phyloP scores from a whole-genome alignment of 2,797 vertebrate genomes.

The Centropyge bicolor region DNA sequence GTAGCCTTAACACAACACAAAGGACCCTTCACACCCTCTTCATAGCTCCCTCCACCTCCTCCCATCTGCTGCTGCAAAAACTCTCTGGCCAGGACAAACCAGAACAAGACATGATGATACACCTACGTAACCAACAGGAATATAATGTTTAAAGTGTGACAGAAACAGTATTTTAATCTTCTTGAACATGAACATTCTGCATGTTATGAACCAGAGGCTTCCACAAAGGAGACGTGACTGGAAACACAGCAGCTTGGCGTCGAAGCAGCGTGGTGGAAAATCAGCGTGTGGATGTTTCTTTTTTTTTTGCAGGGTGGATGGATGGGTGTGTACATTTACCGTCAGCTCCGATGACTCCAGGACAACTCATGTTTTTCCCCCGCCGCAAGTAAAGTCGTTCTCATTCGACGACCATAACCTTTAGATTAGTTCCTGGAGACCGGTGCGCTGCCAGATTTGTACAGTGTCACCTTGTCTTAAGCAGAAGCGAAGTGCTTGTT shows the following conservation, averaged over 20 bases:
- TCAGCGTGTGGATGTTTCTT: conserved; percentile 9
- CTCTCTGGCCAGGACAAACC: too few relatives aligned
- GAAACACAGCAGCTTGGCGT: conserved; percentile 30
- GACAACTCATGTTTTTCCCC: conserved; percentile 4
- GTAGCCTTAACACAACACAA: neutral
- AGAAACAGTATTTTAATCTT: too few relatives aligned
- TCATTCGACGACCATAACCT: conserved; percentile 30
- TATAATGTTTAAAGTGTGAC: too few relatives aligned
- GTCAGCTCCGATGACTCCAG: conserved; percentile 23
- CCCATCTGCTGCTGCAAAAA: neutral
- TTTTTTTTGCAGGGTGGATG: neutral
- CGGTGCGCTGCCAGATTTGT: neutral
- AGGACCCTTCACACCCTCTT: neutral
- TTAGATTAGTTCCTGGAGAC: conserved; percentile 18
- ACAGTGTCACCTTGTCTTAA: conserved; percentile 54
- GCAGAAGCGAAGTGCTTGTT: conserved; percentile 42
- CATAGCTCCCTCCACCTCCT: neutral
- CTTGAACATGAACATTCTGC: too few relatives aligned
- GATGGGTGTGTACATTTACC: conserved; percentile 11
- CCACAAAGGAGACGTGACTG: conserved; percentile 15
- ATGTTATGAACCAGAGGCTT: too few relatives aligned
- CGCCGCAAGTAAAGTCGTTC: conserved; percentile 1
- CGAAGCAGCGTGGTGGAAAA: conserved; percentile 20
- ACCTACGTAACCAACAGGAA: too few relatives aligned
- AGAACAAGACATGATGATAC: too few relatives aligned